Percentiles rank a stretch among this genome's conserved stretches.
These are phyloP conservation scores for Agriopis marginaria DNA, from an alignment of 2,888 invertebrate genomes.

Conservation along the genomic window DNA sequence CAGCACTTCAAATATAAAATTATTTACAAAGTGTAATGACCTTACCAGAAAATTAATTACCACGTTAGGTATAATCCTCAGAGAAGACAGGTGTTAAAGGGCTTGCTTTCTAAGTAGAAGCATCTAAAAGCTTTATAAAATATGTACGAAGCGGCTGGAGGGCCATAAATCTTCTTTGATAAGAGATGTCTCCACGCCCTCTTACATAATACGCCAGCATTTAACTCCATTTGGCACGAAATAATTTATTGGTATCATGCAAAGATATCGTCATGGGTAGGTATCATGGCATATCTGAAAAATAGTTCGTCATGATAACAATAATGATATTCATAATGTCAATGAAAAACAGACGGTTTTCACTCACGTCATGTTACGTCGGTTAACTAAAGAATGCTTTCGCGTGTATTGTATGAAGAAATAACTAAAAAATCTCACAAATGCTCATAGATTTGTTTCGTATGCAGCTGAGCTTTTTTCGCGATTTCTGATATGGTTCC, in stretches of 20 bases:
- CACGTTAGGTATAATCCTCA: background rate
- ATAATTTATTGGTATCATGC: constrained; percentile 4
- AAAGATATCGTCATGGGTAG: too few species aligned
- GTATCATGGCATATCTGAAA: background rate
- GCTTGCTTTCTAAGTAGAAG: constrained; percentile 7
- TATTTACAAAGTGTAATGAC: background rate
- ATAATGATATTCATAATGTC: too few species aligned
- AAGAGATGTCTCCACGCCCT: constrained; percentile 24
- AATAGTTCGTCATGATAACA: too few species aligned
- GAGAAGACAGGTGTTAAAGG: constrained; percentile 10
- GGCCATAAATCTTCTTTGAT: constrained; percentile 31
- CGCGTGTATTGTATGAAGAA: too few species aligned
- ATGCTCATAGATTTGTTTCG: too few species aligned
- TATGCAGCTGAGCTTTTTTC: too few species aligned
- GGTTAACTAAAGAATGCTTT: too few species aligned
- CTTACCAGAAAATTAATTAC: background rate
- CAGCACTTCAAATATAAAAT: too few species aligned
- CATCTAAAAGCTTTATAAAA: constrained; percentile 25
- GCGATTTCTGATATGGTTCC: too few species aligned
- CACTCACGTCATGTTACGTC: too few species aligned
- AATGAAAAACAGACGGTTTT: too few species aligned
- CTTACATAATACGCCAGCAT: constrained; percentile 20
- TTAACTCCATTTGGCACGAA: constrained; percentile 16
- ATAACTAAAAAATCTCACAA: too few species aligned
- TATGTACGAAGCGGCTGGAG: constrained; percentile 19